phyloP scores from a whole-genome alignment of 2,113 vertebrate genomes.

The Hemichromis elongatus region DNA sequence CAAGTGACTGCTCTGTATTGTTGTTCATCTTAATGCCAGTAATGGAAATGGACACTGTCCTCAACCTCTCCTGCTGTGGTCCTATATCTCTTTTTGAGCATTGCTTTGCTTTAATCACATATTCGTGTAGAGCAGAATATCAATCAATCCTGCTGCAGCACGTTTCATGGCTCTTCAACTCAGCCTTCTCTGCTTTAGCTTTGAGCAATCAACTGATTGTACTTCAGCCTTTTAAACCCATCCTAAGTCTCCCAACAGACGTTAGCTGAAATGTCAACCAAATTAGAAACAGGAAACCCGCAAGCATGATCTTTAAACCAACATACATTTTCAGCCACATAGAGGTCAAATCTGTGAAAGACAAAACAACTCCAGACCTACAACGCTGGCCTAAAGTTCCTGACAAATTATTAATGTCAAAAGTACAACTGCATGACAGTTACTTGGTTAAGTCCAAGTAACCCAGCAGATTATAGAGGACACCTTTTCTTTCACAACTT shows the following conservation, averaged over 20 bases:
- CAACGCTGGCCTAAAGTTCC: not conserved
- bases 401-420: slow-evolving; percentile 29
- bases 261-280: slow-evolving; percentile 53
- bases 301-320: not conserved
- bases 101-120: not conserved
- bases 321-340: not conserved
- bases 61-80: not conserved
- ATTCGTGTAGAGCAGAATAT: slow-evolving; percentile 19
- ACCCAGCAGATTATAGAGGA: not conserved
- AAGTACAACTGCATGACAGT: not conserved
- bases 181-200: slow-evolving; percentile 10
- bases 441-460: no score
- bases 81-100: not conserved
- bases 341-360: not conserved
- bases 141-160: slow-evolving; percentile 12
- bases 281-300: slow-evolving; percentile 42
- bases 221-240: slow-evolving; percentile 4
- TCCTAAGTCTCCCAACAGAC: slow-evolving; percentile 9
- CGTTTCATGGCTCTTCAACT: slow-evolving; percentile 12
- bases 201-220: slow-evolving; percentile 49
- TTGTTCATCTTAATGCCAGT: not conserved
- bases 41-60: not conserved
- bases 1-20: not conserved
- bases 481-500: not conserved
- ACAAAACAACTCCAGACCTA: not conserved